Base-by-base conservation (phyloP, 2,888 invertebrate genomes). In the Drepanosiphum platanoidis region DNA sequence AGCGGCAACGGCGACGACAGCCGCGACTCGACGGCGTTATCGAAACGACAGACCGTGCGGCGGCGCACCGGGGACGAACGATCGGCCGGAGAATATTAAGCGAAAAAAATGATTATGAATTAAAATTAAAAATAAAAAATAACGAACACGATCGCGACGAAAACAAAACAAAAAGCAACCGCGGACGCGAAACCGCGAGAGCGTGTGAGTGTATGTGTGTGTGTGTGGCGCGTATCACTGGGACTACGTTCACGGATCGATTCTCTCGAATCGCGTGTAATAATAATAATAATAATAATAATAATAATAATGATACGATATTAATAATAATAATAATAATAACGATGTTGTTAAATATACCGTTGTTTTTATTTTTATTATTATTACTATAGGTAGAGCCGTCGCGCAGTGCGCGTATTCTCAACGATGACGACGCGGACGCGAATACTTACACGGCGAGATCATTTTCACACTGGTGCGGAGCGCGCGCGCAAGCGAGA, bases 1-100 rank as follows among this genome's bases (percentile, higher is more conserved):
- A 74, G 70, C 70, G 70, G 70, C 80, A 58, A 58, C 58, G n/a
- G n/a, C n/a, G n/a, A n/a, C n/a, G n/a, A n/a, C 74, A 74, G 70
- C 70, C 80, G 70, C 80, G 70, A 58, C 58, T 70, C 52, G 80
- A 70, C 27, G 22, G 58, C 52, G 34, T 52, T 58, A 46, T 68
- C 39, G 32, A n/a, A n/a, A n/a, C n/a, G n/a, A n/a, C n/a, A n/a
- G n/a, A n/a, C n/a, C n/a, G n/a, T 52, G 3, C 22, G 52, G 15
- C 39, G 30, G 1, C 39, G 27, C 8, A n/a, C n/a, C n/a, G n/a
- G 18, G 15, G 27, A 61, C 11, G n/a, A 75, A 18, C 0, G 30
- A 5, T 15, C 3, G 27, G 27, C 27, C 18, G 1, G 22, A 8
- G 30, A n/a, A 11, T n/a, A 4, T 64, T 42, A 39, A n/a, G 0